Evolutionary conservation across 2,113 vertebrate species (phyloP).

Genomic region (Uropsilus gracilis): DNA sequence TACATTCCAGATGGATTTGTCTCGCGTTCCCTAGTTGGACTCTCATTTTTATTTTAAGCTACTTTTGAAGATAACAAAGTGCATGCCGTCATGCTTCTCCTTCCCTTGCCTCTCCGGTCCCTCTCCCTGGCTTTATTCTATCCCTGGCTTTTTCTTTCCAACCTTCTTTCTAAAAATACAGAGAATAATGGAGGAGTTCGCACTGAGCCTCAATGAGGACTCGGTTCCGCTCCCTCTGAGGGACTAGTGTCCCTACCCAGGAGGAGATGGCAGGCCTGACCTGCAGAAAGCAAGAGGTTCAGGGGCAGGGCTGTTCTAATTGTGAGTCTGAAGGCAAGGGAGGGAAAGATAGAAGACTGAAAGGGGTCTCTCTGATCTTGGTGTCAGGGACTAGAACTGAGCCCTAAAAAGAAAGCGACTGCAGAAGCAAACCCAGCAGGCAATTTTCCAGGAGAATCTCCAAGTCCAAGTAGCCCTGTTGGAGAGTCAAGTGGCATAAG

Average conservation of each 20-base stretch:
- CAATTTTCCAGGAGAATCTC: background rate
- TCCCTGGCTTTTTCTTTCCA: slow-evolving; percentile 68
- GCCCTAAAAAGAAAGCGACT: background rate
- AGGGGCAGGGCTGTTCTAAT: rapidly evolving
- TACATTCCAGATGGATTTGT: slow-evolving; percentile 62
- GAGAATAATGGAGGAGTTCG: background rate
- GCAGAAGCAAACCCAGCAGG: background rate
- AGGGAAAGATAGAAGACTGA: rapidly evolving
- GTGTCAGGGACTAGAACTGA: background rate
- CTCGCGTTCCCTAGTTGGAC: slow-evolving; percentile 44
- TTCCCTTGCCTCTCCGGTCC: slow-evolving; percentile 71
- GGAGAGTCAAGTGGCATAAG: background rate
- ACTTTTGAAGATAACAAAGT: slow-evolving; percentile 60
- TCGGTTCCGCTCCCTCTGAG: background rate
- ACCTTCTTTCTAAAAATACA: slow-evolving; percentile 61
- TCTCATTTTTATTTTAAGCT: slow-evolving; percentile 76
- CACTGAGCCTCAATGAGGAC: background rate
- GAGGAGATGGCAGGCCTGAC: background rate
- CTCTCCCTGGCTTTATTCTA: slow-evolving; percentile 69
- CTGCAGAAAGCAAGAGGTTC: background rate
- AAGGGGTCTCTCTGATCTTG: background rate
- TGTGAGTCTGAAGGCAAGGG: background rate
- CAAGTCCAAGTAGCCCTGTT: background rate
- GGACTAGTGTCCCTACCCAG: background rate
- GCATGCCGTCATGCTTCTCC: background rate